These are phyloP conservation scores for Anser cygnoides DNA, from an alignment of 2,113 vertebrate genomes.

Conservation along the genomic window DNA sequence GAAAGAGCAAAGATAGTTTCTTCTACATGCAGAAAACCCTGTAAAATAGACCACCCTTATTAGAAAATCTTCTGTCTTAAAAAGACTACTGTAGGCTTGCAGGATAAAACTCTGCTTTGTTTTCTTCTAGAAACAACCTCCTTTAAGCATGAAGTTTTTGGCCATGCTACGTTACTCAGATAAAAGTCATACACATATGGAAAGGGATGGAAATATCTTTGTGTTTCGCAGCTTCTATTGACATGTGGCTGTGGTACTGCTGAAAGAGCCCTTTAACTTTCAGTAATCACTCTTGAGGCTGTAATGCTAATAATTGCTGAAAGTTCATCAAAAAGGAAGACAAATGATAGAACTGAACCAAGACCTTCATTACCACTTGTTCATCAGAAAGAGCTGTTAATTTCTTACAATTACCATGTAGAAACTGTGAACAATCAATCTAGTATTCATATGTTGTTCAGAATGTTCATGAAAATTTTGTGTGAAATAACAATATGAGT, in stretches of 20 bases:
- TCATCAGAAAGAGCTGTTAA: neutral
- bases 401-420: neutral
- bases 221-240: neutral
- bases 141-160: neutral
- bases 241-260: neutral
- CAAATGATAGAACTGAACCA: neutral
- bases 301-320: neutral
- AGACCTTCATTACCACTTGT: neutral
- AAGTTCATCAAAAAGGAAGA: neutral
- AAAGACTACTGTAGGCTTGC: neutral
- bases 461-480: neutral
- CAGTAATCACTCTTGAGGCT: neutral
- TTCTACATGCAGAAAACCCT: neutral
- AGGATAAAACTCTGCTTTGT: neutral
- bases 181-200: neutral
- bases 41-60: neutral
- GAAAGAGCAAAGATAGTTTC: slow-evolving; percentile 21
- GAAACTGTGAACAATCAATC: neutral
- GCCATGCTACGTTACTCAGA: neutral
- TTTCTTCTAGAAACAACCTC: neutral
- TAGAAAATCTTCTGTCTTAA: neutral
- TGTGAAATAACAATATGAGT: neutral
- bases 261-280: neutral
- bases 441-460: neutral
- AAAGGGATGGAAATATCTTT: neutral